Evolutionary conservation across 2,888 invertebrate genomes (phyloP), one percentile per base, ranked within the genome.

Genomic region (Diplolepis rosae): DNA sequence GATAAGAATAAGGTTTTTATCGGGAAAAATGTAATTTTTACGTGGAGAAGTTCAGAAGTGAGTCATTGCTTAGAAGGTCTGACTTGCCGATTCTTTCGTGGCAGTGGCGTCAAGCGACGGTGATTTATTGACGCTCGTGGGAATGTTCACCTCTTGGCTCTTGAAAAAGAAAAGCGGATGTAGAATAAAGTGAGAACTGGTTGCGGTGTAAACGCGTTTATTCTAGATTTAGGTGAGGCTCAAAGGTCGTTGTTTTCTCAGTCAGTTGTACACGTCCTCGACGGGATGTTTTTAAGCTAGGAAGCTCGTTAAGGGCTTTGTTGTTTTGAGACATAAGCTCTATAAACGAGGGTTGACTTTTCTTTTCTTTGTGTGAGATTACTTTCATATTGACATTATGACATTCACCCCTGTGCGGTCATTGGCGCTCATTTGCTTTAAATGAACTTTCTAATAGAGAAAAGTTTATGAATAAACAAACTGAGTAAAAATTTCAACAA

Each of bases 31-130:
- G 1, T 11, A 22, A 3, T 1, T 0, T 22, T 22, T 22, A 1
- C n/a, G 9, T 18, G 51, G 27, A 1, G 51, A 52, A 52, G 67
- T 52, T 67, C 32, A 11, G 30, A 67, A 51, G 51, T 67, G 65
- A 54, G 61, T 61, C 65, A 73, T 39, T 15, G 15, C 24, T 65
- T 51, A 54, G 39, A 71, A 52, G 50, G 67, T 65, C 66, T 56
- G 68, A 72, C 52, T 72, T 56, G 35, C n/a, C n/a, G 32, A 24
- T 39, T 61, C 56, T 7, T 22, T 48, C 4, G 15, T 48, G 22
- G 22, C 13, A 18, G 11, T 11, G 32, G 18, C 4, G 56, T 56
- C 35, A n/a, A 15, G 15, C 11, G 35, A 35, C 22, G n/a, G 24
- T 35, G 39, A 61, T 61, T 61, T 61, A 61, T 61, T n/a, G 52